Evolutionary conservation across 2,113 vertebrate genomes (phyloP).

Genomic region (Typhlomys cinereus): DNA sequence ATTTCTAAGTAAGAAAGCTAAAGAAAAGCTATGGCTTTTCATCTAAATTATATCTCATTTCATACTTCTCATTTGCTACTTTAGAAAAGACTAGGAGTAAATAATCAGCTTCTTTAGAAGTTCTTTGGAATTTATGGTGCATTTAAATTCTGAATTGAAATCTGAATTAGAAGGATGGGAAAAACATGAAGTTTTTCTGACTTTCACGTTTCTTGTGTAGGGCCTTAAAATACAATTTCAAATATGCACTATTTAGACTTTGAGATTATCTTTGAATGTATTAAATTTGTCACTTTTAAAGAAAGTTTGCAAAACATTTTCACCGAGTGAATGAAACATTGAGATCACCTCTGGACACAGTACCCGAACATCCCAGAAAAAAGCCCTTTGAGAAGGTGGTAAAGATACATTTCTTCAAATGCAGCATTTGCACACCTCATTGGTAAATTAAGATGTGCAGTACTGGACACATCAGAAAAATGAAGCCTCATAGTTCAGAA

Average conservation of each 20-base stretch:
- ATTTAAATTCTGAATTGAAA: constrained; percentile 33
- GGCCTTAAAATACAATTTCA: constrained; percentile 1
- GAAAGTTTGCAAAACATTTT: constrained; percentile 9
- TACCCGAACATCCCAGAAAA: no score
- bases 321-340: background rate
- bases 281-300: constrained; percentile 7
- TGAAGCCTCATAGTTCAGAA: no score
- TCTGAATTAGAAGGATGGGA: background rate
- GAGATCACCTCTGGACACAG: background rate
- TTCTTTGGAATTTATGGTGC: constrained; percentile 20
- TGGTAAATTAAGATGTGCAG: no score
- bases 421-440: no score
- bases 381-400: no score
- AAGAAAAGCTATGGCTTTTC: constrained; percentile 5
- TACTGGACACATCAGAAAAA: no score
- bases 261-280: constrained; percentile 12
- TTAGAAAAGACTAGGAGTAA: constrained; percentile 27
- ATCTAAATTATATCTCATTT: constrained; percentile 59
- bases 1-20: constrained; percentile 43
- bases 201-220: background rate
- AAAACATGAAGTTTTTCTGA: constrained; percentile 33
- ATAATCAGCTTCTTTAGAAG: constrained; percentile 37
- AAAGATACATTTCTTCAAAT: background rate
- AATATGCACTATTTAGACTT: background rate
- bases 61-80: background rate